Percentiles rank a stretch among this genome's conserved stretches.
phyloP scores from a whole-genome alignment of 2,113 vertebrate species.

The Synchiropus splendidus region DNA sequence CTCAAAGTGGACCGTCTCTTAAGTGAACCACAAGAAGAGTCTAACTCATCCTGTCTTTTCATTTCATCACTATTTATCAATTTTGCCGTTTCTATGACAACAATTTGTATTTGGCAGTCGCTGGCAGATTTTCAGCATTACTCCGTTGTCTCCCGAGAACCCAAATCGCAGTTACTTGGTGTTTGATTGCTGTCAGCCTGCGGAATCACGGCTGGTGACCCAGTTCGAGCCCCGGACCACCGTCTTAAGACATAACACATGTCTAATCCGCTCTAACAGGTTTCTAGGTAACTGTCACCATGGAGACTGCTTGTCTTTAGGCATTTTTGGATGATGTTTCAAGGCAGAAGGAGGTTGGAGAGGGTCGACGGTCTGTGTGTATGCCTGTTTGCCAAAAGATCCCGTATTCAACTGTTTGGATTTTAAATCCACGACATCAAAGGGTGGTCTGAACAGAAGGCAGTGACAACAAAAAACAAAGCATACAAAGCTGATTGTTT shows the following conservation, averaged over 20 bases:
- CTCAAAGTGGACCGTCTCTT: constrained; percentile 7
- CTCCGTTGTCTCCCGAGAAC: constrained; percentile 2
- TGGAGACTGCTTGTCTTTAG: constrained; percentile 38
- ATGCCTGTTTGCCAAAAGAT: background rate
- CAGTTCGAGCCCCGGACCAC: constrained; percentile 31
- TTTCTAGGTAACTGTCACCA: constrained; percentile 54
- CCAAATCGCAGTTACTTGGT: background rate
- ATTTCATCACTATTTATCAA: constrained; percentile 31
- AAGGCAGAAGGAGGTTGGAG: constrained; percentile 26
- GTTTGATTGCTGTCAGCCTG: constrained; percentile 5
- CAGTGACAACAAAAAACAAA: too few relatives aligned
- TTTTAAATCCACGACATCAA: too few relatives aligned
- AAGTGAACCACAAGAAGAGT: constrained; percentile 2
- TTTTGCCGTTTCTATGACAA: constrained; percentile 46
- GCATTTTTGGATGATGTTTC: constrained; percentile 42
- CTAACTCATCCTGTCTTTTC: constrained; percentile 17
- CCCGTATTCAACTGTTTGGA: too few relatives aligned
- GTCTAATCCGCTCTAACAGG: constrained; percentile 30
- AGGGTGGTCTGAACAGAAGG: too few relatives aligned
- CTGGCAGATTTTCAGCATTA: constrained; percentile 11
- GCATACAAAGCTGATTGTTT: too few relatives aligned
- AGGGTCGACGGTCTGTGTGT: constrained; percentile 2
- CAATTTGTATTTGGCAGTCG: constrained; percentile 38
- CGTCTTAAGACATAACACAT: constrained; percentile 32
- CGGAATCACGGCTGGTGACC: constrained; percentile 20